Evolutionary conservation across 1,140 invertebrate species (phyloP).

Genomic region (Luehdorfia chinensis): DNA sequence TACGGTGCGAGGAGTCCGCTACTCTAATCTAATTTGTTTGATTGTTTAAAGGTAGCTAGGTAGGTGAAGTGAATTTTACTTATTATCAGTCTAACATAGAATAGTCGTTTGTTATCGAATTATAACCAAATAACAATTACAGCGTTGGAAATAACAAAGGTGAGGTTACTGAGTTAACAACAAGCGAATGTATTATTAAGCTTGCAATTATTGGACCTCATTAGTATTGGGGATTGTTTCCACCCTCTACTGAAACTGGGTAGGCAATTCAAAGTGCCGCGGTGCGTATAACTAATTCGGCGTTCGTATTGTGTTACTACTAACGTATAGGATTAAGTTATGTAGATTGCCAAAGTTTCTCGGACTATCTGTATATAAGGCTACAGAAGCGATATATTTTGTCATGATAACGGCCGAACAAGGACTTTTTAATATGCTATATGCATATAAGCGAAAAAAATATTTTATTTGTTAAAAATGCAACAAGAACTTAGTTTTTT

Average conservation of each 20-base stretch:
- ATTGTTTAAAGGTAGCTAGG: no score
- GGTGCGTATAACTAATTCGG: slow-evolving; percentile 32
- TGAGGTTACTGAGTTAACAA: no score
- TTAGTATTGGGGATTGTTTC: slow-evolving; percentile 50
- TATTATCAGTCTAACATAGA: no score
- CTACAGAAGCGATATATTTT: slow-evolving; percentile 13
- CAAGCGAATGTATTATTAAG: slow-evolving; percentile 34
- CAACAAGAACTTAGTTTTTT: no score
- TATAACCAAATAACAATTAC: no score
- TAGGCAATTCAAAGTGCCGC: slow-evolving; percentile 29
- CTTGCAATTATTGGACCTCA: slow-evolving; percentile 55
- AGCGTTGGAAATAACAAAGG: no score
- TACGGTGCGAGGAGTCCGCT: no score
- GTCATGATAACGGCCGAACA: slow-evolving; percentile 14
- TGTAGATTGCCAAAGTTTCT: slow-evolving; percentile 31
- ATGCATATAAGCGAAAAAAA: not conserved
- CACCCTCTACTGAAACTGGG: slow-evolving; percentile 24
- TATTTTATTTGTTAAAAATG: no score
- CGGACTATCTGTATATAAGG: slow-evolving; percentile 16
- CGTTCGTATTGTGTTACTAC: slow-evolving; percentile 32
- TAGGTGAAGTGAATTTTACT: no score
- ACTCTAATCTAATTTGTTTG: no score
- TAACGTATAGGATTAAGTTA: slow-evolving; percentile 26
- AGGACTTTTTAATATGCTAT: no score
- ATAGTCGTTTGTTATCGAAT: no score